phyloP scores from a whole-genome alignment of 2,888 invertebrate species.

The Anticlea derivata region DNA sequence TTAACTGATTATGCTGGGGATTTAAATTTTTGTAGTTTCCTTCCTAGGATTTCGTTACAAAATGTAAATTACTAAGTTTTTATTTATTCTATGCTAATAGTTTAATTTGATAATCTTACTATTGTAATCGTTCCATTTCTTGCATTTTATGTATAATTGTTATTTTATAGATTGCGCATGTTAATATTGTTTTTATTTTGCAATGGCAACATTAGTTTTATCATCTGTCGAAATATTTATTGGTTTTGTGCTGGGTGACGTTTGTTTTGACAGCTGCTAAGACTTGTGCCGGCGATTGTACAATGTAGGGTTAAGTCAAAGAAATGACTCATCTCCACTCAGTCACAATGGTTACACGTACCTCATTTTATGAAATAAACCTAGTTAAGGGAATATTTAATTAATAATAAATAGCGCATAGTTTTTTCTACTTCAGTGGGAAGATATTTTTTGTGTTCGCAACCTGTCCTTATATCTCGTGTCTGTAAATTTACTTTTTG shows the following conservation, averaged over 20 bases:
- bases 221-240: conserved; percentile 36
- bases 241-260: conserved; percentile 20
- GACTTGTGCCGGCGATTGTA: conserved; percentile 43
- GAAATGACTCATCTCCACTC: conserved; percentile 58
- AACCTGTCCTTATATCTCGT: conserved; percentile 36
- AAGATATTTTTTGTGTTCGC: conserved; percentile 44
- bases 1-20: conserved; percentile 17
- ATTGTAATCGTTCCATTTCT: conserved; percentile 75
- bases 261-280: conserved; percentile 38
- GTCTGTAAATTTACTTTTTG: conserved; percentile 51
- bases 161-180: conserved; percentile 73
- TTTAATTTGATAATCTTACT: conserved; percentile 53
- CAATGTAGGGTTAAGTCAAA: conserved; percentile 54
- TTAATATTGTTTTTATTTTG: conserved; percentile 64
- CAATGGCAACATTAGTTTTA: conserved; percentile 36
- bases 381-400: conserved; percentile 67
- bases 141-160: conserved; percentile 81
- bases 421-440: conserved; percentile 47
- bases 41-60: conserved; percentile 77
- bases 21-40: conserved; percentile 43
- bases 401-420: conserved; percentile 57
- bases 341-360: conserved; percentile 81
- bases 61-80: conserved; percentile 57
- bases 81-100: conserved; percentile 71
- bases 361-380: conserved; percentile 78